Percentiles rank a stretch among this genome's conserved stretches.
Evolutionary conservation across 2,113 vertebrate species (phyloP).

Genomic region (Nothocercus nigrocapillus): DNA sequence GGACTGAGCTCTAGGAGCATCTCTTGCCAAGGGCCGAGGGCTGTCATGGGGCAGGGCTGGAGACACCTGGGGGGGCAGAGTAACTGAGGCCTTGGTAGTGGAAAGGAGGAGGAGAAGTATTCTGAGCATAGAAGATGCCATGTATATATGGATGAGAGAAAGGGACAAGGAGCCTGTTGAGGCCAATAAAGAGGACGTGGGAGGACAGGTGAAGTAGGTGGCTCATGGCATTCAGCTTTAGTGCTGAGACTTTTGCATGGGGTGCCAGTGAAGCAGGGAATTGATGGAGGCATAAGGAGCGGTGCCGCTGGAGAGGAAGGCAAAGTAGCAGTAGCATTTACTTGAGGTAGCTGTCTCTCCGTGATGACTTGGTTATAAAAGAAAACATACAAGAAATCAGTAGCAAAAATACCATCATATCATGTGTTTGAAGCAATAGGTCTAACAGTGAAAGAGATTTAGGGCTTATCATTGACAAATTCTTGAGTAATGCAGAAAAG

Average conservation of each 20-base stretch:
- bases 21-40: not conserved
- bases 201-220: not conserved
- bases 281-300: not conserved
- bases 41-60: not conserved
- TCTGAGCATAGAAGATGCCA: not conserved
- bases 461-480: not conserved
- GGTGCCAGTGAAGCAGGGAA: not conserved
- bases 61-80: not conserved
- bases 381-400: not conserved
- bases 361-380: not conserved
- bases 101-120: not conserved
- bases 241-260: not conserved
- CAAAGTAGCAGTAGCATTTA: not conserved
- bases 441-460: constrained; percentile 2
- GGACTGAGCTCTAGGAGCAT: not conserved
- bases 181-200: not conserved
- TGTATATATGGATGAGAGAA: not conserved
- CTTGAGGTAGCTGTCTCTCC: not conserved
- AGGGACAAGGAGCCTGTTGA: not conserved
- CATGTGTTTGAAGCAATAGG: not conserved
- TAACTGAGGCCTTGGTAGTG: not conserved
- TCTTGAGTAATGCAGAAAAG: not conserved
- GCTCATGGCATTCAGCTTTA: not conserved
- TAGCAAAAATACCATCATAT: not conserved
- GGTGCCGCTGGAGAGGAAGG: not conserved